Percentiles rank a stretch among this genome's conserved stretches.
phyloP scores from a whole-genome alignment of 2,797 vertebrate genomes.

The Gobionotothen gibberifrons region DNA sequence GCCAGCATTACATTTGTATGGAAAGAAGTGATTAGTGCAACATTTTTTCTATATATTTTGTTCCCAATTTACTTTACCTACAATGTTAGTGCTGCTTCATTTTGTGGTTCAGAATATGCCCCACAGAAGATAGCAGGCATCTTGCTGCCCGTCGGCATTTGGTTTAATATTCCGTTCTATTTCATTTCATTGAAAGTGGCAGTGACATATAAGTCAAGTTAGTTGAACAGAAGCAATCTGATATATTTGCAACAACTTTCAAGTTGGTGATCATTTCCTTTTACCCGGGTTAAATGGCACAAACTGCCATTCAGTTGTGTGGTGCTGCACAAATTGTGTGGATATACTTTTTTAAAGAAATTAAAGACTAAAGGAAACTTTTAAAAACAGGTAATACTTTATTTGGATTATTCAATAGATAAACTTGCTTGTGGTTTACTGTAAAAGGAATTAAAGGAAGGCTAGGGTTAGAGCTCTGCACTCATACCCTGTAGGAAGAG shows the following conservation, averaged over 20 bases:
- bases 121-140: background rate
- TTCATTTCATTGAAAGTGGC: background rate
- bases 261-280: background rate
- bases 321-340: background rate
- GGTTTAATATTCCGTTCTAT: no score
- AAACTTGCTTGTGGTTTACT: background rate
- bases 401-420: background rate
- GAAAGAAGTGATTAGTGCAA: background rate
- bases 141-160: background rate
- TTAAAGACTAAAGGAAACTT: no score
- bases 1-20: constrained; percentile 1
- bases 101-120: background rate
- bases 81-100: background rate
- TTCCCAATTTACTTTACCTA: background rate
- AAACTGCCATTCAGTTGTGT: background rate
- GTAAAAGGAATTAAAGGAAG: background rate
- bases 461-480: background rate
- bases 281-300: background rate
- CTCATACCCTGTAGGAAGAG: no score
- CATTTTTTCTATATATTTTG: background rate
- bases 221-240: background rate
- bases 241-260: background rate
- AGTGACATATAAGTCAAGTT: background rate
- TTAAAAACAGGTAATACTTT: background rate
- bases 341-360: background rate